Evolutionary conservation across 2,888 invertebrate genomes (phyloP).

Genomic region (Diarsia rubi): DNA sequence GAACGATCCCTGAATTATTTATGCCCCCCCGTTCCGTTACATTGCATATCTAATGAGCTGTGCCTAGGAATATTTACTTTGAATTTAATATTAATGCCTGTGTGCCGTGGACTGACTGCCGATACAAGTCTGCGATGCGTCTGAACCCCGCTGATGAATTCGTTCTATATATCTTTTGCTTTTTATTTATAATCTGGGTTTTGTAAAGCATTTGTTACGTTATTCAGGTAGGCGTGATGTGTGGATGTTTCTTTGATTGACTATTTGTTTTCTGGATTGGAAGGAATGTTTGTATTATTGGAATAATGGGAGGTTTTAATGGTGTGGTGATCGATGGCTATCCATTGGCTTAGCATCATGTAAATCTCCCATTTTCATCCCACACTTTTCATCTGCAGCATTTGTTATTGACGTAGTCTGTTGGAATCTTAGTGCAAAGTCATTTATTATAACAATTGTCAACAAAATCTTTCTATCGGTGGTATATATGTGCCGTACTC

Average conservation of each 20-base stretch:
- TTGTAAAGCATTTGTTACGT: conserved; percentile 44
- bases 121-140: conserved; percentile 67
- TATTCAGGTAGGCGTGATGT: conserved; percentile 37
- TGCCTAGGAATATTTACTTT: conserved; percentile 68
- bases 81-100: conserved; percentile 73
- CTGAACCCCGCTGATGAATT: conserved; percentile 56
- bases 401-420: background rate
- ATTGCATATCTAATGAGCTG: conserved; percentile 86
- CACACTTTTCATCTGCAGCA: background rate
- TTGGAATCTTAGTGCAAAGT: background rate
- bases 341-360: conserved; percentile 6
- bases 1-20: conserved; percentile 81
- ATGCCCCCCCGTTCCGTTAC: conserved; percentile 85
- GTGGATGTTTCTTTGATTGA: conserved; percentile 49
- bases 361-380: conserved; percentile 4
- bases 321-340: conserved; percentile 36
- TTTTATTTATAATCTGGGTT: conserved; percentile 63
- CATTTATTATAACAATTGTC: background rate
- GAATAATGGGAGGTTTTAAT: conserved; percentile 45
- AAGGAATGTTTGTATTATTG: conserved; percentile 34
- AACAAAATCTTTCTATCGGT: background rate
- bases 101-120: conserved; percentile 61
- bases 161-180: conserved; percentile 56
- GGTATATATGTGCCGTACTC: no score
- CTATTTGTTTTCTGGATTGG: conserved; percentile 31